A percentile compares a stretch with the other conserved stretches of the same genome.
These are phyloP conservation scores for Acronicta leporina DNA, from an alignment of 2,888 invertebrate species.

Conservation along the genomic window DNA sequence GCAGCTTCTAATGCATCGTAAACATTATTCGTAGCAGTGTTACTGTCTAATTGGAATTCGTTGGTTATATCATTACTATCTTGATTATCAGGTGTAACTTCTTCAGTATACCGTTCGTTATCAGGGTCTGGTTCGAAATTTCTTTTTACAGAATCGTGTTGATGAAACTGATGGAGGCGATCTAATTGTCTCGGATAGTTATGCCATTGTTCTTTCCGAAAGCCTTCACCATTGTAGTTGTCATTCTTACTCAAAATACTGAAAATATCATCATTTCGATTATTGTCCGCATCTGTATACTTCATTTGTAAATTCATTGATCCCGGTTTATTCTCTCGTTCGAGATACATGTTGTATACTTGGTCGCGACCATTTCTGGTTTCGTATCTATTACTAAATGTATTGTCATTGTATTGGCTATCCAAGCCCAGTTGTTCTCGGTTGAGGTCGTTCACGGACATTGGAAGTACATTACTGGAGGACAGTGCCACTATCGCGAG, in stretches of 20 bases:
- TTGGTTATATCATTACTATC: conserved; percentile 60
- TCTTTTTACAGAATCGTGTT: conserved; percentile 62
- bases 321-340: conserved; percentile 47
- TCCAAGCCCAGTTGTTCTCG: conserved; percentile 63
- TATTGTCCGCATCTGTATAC: conserved; percentile 61
- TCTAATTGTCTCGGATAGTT: conserved; percentile 82
- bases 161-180: conserved; percentile 72
- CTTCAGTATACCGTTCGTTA: conserved; percentile 54
- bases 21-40: conserved; percentile 60
- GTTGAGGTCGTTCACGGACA: conserved; percentile 67
- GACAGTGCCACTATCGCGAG: conserved; percentile 78
- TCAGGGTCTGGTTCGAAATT: conserved; percentile 66
- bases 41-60: conserved; percentile 65
- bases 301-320: conserved; percentile 47
- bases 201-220: conserved; percentile 81
- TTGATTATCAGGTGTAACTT: conserved; percentile 46
- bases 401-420: conserved; percentile 79
- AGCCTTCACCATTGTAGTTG: conserved; percentile 75
- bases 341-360: conserved; percentile 67
- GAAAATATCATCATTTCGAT: conserved; percentile 60
- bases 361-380: conserved; percentile 69
- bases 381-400: conserved; percentile 72
- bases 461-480: conserved; percentile 80
- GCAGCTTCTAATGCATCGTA: conserved; percentile 66
- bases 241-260: conserved; percentile 65